phyloP scores from a whole-genome alignment of 2,888 invertebrate genomes.

The Apoderus coryli region DNA sequence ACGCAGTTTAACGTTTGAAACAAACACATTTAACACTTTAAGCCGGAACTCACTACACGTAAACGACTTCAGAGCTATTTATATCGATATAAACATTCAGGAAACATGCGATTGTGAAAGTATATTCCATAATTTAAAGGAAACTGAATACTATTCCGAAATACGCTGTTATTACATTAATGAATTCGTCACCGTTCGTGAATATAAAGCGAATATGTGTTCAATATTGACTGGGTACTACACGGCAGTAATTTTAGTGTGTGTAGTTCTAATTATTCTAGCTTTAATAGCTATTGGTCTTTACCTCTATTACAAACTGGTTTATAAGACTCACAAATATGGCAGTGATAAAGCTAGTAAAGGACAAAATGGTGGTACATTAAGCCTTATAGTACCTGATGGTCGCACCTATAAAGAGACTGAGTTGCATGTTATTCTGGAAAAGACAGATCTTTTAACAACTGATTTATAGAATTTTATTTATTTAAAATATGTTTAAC shows the following conservation, averaged over 20 bases:
- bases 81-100: conserved; percentile 44
- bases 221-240: conserved; percentile 25
- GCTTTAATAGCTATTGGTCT: conserved; percentile 28
- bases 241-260: conserved; percentile 28
- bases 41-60: conserved; percentile 44
- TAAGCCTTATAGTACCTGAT: conserved; percentile 65
- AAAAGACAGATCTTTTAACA: conserved; percentile 67
- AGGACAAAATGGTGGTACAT: conserved; percentile 25
- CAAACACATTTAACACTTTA: conserved; percentile 44
- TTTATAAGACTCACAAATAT: conserved; percentile 29
- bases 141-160: conserved; percentile 22
- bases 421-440: conserved; percentile 73
- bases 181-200: conserved; percentile 22
- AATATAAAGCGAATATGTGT: conserved; percentile 25
- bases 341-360: conserved; percentile 28
- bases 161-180: conserved; percentile 25
- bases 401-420: conserved; percentile 73
- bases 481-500: too few relatives aligned
- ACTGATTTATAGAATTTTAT: conserved; percentile 47
- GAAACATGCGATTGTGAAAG: conserved; percentile 41
- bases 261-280: conserved; percentile 36
- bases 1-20: conserved; percentile 43
- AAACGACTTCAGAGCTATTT: conserved; percentile 38
- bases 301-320: conserved; percentile 31
- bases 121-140: conserved; percentile 20